These are phyloP conservation scores for Gymnocheta viridis DNA, from an alignment of 2,888 invertebrate species.

Conservation along the genomic window DNA sequence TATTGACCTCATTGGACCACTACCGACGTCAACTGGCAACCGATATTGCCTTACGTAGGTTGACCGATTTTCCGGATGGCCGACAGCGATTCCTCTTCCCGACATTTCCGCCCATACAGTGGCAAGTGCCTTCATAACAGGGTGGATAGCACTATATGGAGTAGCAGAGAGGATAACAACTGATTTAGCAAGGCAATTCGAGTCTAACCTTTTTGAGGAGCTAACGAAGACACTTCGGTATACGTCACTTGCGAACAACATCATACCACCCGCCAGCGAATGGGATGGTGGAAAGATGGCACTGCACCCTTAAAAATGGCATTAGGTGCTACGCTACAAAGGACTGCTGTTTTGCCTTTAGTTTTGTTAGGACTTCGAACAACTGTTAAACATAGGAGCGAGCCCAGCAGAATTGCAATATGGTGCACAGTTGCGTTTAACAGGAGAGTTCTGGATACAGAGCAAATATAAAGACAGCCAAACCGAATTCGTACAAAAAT, in stretches of 20 bases:
- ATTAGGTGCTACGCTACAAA: too few relatives aligned
- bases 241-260: constrained; percentile 55
- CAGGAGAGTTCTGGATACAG: constrained; percentile 64
- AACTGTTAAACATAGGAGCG: constrained; percentile 72
- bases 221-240: constrained; percentile 52
- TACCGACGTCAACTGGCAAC: too few relatives aligned
- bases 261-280: background rate
- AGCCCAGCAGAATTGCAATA: constrained; percentile 75
- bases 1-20: constrained; percentile 79
- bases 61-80: constrained; percentile 49
- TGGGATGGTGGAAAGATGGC: constrained; percentile 61
- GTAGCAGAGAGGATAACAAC: constrained; percentile 61
- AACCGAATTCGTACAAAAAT: constrained; percentile 40
- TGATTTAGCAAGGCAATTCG: constrained; percentile 67
- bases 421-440: constrained; percentile 68
- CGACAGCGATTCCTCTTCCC: background rate
- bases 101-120: background rate
- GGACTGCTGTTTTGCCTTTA: too few relatives aligned
- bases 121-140: background rate
- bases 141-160: constrained; percentile 46
- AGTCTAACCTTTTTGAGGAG: constrained; percentile 47
- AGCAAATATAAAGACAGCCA: background rate
- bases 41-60: constrained; percentile 74
- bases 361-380: too few relatives aligned
- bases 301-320: constrained; percentile 34